A percentile compares a stretch with the other conserved stretches of the same genome.
Evolutionary conservation across 2,888 invertebrate species (phyloP).

Genomic region (Acleris laterana): DNA sequence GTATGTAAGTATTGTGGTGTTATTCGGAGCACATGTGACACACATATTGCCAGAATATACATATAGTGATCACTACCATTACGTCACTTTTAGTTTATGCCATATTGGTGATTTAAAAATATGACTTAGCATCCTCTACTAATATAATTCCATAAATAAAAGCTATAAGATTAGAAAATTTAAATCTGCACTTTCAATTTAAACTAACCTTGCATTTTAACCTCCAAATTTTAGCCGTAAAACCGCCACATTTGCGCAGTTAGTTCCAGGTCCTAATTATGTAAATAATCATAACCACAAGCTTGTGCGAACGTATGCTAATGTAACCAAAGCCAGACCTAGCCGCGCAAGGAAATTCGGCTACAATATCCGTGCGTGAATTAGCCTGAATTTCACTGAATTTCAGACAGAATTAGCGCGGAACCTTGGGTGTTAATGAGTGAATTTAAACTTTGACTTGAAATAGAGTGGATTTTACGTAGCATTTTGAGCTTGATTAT

Average conservation of each 20-base stretch:
- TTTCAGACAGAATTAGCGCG: conserved; percentile 4
- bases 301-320: conserved; percentile 37
- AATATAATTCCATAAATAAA: background rate
- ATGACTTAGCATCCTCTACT: too few relatives aligned
- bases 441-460: conserved; percentile 3
- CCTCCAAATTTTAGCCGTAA: conserved; percentile 31
- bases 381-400: conserved; percentile 15
- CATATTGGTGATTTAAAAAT: too few relatives aligned
- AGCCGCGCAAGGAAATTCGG: conserved; percentile 27
- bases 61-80: too few relatives aligned
- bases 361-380: conserved; percentile 26
- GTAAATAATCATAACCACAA: conserved; percentile 38
- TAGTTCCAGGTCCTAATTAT: conserved; percentile 36
- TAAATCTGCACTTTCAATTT: conserved; percentile 30
- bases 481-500: background rate
- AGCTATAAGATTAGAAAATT: background rate
- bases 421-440: conserved; percentile 7
- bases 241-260: conserved; percentile 34
- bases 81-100: too few relatives aligned
- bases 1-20: too few relatives aligned
- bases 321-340: conserved; percentile 28
- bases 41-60: too few relatives aligned
- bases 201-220: conserved; percentile 27
- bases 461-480: background rate
- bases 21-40: too few relatives aligned